A percentile compares a stretch with the other conserved stretches of the same genome.
phyloP scores from a whole-genome alignment of 2,888 invertebrate genomes.

The Coecobrya sp. region DNA sequence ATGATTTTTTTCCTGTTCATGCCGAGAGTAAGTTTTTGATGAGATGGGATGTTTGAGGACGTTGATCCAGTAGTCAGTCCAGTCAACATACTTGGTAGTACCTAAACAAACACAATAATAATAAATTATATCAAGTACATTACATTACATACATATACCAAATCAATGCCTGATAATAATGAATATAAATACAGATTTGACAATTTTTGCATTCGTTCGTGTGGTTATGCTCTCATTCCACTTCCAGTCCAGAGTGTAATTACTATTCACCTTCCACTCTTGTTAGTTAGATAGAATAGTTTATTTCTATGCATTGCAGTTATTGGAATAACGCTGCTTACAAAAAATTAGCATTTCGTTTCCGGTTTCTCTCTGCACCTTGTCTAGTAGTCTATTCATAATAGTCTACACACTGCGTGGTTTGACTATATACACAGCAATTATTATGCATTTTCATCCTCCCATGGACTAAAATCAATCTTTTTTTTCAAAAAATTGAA shows the following conservation, averaged over 20 bases:
- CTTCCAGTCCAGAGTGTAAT: neutral
- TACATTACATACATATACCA: no score
- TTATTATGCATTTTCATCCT: neutral
- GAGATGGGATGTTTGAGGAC: slow-evolving; percentile 26
- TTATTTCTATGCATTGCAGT: no score
- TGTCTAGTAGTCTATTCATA: neutral
- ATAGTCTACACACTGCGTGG: no score
- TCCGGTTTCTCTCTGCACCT: neutral
- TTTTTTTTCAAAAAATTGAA: neutral
- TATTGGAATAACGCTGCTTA: no score
- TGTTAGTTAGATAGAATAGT: no score
- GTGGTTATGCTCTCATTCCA: slow-evolving; percentile 47
- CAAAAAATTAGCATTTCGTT: slow-evolving; percentile 13
- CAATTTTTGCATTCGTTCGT: neutral
- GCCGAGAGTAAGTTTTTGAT: neutral
- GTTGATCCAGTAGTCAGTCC: slow-evolving; percentile 25
- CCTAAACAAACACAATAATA: no score
- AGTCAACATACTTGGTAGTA: no score
- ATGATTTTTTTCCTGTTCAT: neutral
- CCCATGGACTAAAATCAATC: neutral
- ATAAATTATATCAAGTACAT: no score
- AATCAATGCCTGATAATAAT: neutral
- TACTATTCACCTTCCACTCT: neutral
- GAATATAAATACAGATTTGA: neutral
- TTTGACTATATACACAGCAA: neutral